A percentile compares a stretch with the other conserved stretches of the same genome.
Evolutionary conservation across 1,140 invertebrate species (phyloP).

Genomic region (Tetraneura akinire): DNA sequence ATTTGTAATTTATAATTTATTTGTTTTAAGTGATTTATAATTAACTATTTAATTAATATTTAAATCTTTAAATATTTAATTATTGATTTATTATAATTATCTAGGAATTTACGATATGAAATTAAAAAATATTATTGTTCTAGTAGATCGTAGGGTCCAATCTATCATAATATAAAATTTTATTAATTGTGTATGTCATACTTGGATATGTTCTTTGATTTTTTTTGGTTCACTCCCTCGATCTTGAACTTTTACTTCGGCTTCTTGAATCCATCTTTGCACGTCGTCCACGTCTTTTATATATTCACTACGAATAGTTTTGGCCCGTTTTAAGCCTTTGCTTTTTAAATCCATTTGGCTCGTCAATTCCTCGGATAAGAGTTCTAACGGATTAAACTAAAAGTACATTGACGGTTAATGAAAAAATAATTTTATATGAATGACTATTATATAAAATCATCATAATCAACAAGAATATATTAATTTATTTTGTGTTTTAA

Average conservation of each 20-base stretch:
- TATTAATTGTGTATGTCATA: slow-evolving; percentile 52
- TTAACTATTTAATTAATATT: no score
- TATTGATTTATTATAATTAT: no score
- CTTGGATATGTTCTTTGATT: slow-evolving; percentile 72
- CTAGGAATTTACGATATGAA: no score
- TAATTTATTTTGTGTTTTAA: no score
- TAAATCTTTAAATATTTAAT: no score
- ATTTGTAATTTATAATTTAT: no score
- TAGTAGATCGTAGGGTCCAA: not conserved
- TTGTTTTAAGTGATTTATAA: no score
- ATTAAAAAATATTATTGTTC: no score
- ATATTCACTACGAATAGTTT: slow-evolving; percentile 78
- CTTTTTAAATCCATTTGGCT: slow-evolving; percentile 83
- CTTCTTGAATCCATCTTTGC: slow-evolving; percentile 77
- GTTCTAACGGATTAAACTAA: slow-evolving; percentile 70
- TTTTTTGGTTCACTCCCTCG: slow-evolving; percentile 73
- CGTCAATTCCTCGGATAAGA: slow-evolving; percentile 75
- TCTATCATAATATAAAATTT: no score
- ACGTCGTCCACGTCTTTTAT: slow-evolving; percentile 76
- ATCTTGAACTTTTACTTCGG: slow-evolving; percentile 81
- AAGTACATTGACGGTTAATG: slow-evolving; percentile 25
- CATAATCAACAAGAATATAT: not conserved
- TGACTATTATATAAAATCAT: no score
- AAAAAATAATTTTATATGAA: no score
- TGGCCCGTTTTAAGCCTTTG: slow-evolving; percentile 80